Base-by-base conservation (phyloP, 2,797 vertebrate genomes). In the Lutjanus argentimaculatus region DNA sequence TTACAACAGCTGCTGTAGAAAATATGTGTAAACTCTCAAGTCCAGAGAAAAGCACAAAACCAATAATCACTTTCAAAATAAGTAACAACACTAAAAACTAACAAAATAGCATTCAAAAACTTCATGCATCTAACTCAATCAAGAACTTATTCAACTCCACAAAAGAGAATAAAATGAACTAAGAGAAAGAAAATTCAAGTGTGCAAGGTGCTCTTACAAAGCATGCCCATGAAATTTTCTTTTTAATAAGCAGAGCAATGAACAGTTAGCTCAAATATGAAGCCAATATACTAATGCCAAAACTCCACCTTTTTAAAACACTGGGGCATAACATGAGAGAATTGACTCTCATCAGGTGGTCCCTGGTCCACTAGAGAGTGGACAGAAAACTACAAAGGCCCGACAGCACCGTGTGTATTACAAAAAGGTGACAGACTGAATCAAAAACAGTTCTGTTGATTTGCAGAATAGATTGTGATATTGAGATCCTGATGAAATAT, bases 221-320 rank as follows among this genome's bases (percentile, higher is more conserved):
- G 76, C 91, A 92, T 94, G 92, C 89, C 63, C 19, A 51, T 80
- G 77, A 77, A 79, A 83, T 83, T 0, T 74, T 0, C 70, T 77
- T 80, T 87, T 90, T 86, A 88, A 92, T 82, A 89, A 90, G 79
- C 88, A 90, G 91, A 93, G 92, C 88, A 92, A 90, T 91, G 88
- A 91, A 88, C 84, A 88, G 65, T 58, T 62, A 63, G 79, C 75
- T 77, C 43, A 55, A 71, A 80, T 76, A 66, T 46, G 69, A 87
- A 80, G 75, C 62, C 45, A 74, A 81, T 72, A 68, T 85, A 80
- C 56, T 52, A 83, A 75, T 65, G 57, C 40, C 85, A 77, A 42
- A 77, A 77, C 62, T 72, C 67, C 21, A 59, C 57, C 55, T 80
- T 73, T 75, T 36, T 17, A 61, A 79, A 79, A 59, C 52, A 77